A percentile compares a stretch with the other conserved stretches of the same genome.
phyloP scores from a whole-genome alignment of 1,140 invertebrate genomes.

The Eupeodes corollae region DNA sequence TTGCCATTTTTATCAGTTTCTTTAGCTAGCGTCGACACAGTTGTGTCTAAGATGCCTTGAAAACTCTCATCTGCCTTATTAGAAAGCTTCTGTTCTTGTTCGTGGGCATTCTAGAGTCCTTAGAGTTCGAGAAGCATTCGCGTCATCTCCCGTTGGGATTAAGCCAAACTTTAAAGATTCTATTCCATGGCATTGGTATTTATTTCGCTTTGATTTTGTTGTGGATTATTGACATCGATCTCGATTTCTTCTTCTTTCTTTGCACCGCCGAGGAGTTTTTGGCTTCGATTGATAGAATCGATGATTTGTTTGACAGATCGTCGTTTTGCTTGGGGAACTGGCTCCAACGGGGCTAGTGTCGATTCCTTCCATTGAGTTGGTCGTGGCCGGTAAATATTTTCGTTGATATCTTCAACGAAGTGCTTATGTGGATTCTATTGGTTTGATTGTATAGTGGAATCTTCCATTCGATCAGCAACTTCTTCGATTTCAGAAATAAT shows the following conservation, averaged over 20 bases:
- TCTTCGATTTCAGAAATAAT: no score
- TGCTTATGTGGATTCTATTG: no score
- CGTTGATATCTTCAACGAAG: no score
- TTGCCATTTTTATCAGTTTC: neutral
- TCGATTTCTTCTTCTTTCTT: conserved; percentile 14
- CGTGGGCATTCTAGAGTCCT: neutral
- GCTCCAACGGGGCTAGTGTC: conserved; percentile 7
- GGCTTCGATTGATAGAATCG: conserved; percentile 34
- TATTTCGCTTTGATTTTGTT: neutral
- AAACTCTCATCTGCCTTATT: neutral
- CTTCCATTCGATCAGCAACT: no score
- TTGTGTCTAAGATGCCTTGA: neutral
- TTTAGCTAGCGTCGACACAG: neutral
- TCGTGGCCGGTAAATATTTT: no score
- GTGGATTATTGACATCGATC: neutral
- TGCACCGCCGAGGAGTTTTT: conserved; percentile 28
- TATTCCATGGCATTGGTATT: neutral
- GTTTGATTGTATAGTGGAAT: no score
- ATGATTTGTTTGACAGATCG: conserved; percentile 35
- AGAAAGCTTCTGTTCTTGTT: neutral
- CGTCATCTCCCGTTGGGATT: conserved; percentile 4
- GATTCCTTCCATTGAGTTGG: conserved; percentile 6
- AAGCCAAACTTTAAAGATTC: neutral
- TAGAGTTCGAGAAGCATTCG: conserved; percentile 1
- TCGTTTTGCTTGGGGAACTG: conserved; percentile 12